A percentile compares a stretch with the other conserved stretches of the same genome.
Conservation (phyloP, 2,888 invertebrate species). For the Apodemia duryi region DNA sequence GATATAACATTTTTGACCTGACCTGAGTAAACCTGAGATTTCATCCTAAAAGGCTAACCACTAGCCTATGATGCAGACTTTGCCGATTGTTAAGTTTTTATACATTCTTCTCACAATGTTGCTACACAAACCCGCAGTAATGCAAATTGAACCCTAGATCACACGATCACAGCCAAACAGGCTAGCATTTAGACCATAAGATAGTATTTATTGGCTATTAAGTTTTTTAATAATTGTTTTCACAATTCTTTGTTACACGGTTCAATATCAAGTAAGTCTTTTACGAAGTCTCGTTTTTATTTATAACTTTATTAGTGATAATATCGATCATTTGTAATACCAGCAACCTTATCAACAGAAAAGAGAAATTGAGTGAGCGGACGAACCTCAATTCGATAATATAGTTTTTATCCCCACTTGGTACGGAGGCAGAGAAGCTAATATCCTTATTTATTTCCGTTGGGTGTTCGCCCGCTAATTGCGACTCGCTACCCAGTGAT, state of each 20-base stretch:
- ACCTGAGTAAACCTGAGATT: too few relatives aligned
- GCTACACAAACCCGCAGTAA: too few relatives aligned
- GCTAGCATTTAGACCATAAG: too few relatives aligned
- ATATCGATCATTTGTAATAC: conserved; percentile 16
- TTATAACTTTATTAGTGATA: background rate
- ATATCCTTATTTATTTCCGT: conserved; percentile 76
- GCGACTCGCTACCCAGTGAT: conserved; percentile 66
- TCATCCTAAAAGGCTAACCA: too few relatives aligned
- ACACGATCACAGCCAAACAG: too few relatives aligned
- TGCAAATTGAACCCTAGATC: too few relatives aligned
- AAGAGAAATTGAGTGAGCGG: conserved; percentile 25
- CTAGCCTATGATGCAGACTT: too few relatives aligned
- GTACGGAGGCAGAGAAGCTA: conserved; percentile 49
- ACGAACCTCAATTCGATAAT: conserved; percentile 45
- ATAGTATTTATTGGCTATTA: background rate
- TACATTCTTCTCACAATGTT: too few relatives aligned
- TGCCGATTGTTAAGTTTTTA: too few relatives aligned
- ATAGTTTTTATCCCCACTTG: conserved; percentile 57
- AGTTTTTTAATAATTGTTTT: background rate
- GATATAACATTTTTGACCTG: too few relatives aligned
- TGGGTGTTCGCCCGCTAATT: conserved; percentile 73
- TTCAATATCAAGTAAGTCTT: background rate
- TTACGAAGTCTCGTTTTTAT: background rate
- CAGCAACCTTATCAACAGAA: conserved; percentile 30
- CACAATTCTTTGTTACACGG: background rate